Conservation (phyloP, 2,113 vertebrate genomes). For the Trematomus loennbergii region DNA sequence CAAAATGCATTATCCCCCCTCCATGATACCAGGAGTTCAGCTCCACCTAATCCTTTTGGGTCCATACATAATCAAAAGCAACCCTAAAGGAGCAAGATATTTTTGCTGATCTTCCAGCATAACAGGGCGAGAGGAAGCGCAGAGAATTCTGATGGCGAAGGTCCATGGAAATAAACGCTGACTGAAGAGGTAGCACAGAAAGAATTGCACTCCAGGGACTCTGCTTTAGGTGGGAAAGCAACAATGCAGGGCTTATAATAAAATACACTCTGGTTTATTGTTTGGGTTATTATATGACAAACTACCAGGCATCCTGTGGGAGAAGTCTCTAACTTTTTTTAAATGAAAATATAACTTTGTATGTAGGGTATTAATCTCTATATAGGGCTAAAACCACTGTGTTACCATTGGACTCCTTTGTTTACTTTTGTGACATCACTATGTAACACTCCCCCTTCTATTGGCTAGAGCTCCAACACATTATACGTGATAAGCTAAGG, state of each 20-base stretch:
- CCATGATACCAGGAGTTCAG: constrained; percentile 22
- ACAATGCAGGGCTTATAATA: constrained; percentile 40
- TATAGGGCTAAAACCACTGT: too few relatives aligned
- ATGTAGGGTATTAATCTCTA: not conserved
- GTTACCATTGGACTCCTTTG: too few relatives aligned
- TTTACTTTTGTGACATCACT: too few relatives aligned
- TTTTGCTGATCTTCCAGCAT: constrained; percentile 68
- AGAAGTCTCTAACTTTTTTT: constrained; percentile 10
- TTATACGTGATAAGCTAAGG: too few relatives aligned
- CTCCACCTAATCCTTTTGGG: constrained; percentile 44
- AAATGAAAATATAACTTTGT: not conserved
- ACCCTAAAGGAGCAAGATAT: constrained; percentile 49
- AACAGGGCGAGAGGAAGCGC: not conserved
- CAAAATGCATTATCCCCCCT: constrained; percentile 12
- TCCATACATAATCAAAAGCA: constrained; percentile 48
- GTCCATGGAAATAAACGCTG: constrained; percentile 68
- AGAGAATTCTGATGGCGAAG: too few relatives aligned
- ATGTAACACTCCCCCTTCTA: too few relatives aligned
- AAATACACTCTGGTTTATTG: constrained; percentile 41
- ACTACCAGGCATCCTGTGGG: constrained; percentile 1
- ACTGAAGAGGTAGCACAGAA: constrained; percentile 52
- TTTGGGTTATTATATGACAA: constrained; percentile 19
- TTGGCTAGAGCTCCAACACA: too few relatives aligned
- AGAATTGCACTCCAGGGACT: constrained; percentile 49
- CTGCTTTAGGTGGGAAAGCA: constrained; percentile 45